These are phyloP conservation scores for Hirtodrosophila alboralis DNA, from an alignment of 2,888 invertebrate genomes.

Conservation along the genomic window DNA sequence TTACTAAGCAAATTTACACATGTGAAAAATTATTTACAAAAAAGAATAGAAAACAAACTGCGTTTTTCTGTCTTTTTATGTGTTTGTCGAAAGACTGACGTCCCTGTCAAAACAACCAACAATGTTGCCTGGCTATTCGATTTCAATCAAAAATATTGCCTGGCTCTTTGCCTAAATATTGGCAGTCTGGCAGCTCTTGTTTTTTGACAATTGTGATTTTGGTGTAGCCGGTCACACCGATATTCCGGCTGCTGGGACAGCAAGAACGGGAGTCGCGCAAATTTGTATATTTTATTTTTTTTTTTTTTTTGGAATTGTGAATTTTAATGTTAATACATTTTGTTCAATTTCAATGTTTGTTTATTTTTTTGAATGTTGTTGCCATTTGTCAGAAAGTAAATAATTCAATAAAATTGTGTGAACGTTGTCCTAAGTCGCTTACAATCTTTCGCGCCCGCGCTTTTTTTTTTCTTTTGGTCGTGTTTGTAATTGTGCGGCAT, in stretches of 20 bases:
- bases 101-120: slow-evolving; percentile 42
- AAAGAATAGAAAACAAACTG: slow-evolving; percentile 35
- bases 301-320: background rate
- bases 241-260: background rate
- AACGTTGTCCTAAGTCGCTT: too few species aligned
- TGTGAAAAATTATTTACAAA: slow-evolving; percentile 45
- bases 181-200: too few species aligned
- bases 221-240: slow-evolving; percentile 18
- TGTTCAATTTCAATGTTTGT: background rate
- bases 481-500: slow-evolving; percentile 5
- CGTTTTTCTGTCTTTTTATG: slow-evolving; percentile 21
- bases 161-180: too few species aligned
- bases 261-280: background rate
- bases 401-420: background rate
- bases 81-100: slow-evolving; percentile 35
- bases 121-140: slow-evolving; percentile 4
- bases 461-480: background rate
- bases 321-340: background rate
- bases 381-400: background rate
- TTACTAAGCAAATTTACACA: slow-evolving; percentile 45
- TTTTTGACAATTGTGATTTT: background rate
- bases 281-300: background rate
- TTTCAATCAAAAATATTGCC: background rate
- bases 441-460: slow-evolving; percentile 18
- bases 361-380: background rate